Evolutionary conservation across 1,140 invertebrate genomes (phyloP).

Genomic region (Dysdera silvatica): DNA sequence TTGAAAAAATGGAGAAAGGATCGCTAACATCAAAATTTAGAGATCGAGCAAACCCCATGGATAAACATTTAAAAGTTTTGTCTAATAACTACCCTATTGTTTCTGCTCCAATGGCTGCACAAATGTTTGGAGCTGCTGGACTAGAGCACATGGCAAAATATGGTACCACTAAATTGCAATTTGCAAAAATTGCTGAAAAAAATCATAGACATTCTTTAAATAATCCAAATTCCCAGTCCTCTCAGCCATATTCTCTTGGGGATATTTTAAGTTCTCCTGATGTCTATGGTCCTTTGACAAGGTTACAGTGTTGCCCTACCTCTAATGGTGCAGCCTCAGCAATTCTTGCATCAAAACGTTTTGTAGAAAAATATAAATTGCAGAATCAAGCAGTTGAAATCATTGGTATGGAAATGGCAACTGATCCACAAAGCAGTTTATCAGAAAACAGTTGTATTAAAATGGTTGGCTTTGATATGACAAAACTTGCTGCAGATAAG

Average conservation of each 20-base stretch:
- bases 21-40: slow-evolving; percentile 70
- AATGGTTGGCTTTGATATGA: slow-evolving; percentile 93
- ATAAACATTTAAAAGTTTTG: slow-evolving; percentile 79
- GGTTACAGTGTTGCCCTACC: slow-evolving; percentile 93
- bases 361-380: slow-evolving; percentile 72
- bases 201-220: slow-evolving; percentile 95
- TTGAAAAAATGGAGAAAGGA: slow-evolving; percentile 96
- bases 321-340: slow-evolving; percentile 91
- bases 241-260: slow-evolving; percentile 77
- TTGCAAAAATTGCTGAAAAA: slow-evolving; percentile 95
- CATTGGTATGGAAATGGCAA: slow-evolving; percentile 90
- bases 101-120: slow-evolving; percentile 73
- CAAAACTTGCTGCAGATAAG: slow-evolving; percentile 67
- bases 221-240: slow-evolving; percentile 92
- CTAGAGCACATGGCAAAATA: slow-evolving; percentile 96
- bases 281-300: slow-evolving; percentile 83
- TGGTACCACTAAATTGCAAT: slow-evolving; percentile 82
- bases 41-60: slow-evolving; percentile 87
- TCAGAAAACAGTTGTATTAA: slow-evolving; percentile 77
- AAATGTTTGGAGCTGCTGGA: slow-evolving; percentile 94
- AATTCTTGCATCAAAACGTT: slow-evolving; percentile 80
- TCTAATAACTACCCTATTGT: slow-evolving; percentile 53
- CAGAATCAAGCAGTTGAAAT: slow-evolving; percentile 83
- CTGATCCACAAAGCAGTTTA: slow-evolving; percentile 80
- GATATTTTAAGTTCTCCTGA: slow-evolving; percentile 67